Conservation (phyloP, 2,797 vertebrate genomes). For the Rhodeus uyekii region DNA sequence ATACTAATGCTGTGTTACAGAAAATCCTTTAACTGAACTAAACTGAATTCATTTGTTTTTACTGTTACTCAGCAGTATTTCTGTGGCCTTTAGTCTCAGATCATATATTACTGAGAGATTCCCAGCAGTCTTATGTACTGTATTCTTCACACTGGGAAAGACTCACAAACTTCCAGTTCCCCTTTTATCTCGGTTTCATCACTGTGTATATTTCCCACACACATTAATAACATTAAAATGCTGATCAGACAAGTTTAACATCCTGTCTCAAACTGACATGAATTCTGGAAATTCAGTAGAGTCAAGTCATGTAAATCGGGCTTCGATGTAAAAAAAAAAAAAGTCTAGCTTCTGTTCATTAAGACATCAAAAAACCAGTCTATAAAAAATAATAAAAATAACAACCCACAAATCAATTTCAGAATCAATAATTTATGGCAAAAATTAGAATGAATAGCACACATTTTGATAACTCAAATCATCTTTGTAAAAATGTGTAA, state of each 20-base stretch:
- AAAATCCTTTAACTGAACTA: background rate
- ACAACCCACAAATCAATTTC: background rate
- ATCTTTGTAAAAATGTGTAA: background rate
- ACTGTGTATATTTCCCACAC: background rate
- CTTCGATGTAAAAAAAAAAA: background rate
- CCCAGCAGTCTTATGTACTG: conserved; percentile 15
- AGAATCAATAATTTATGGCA: conserved; percentile 43
- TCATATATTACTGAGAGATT: background rate
- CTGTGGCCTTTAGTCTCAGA: background rate
- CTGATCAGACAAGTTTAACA: background rate
- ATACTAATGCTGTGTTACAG: background rate
- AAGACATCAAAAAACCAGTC: background rate
- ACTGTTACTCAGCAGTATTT: background rate
- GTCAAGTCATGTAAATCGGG: background rate
- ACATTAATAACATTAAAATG: conserved; percentile 1
- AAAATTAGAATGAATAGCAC: conserved; percentile 2
- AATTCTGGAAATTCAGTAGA: conserved; percentile 2
- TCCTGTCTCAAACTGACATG: background rate
- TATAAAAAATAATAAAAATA: background rate
- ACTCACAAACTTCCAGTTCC: background rate
- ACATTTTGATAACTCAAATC: background rate
- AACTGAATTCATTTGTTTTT: background rate
- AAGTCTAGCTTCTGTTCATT: background rate
- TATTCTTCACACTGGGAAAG: background rate
- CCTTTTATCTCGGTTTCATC: background rate